Evolutionary conservation across 64 coral and sea anemone genomes (phyloP).

Genomic region (Pocillopora verrucosa): DNA sequence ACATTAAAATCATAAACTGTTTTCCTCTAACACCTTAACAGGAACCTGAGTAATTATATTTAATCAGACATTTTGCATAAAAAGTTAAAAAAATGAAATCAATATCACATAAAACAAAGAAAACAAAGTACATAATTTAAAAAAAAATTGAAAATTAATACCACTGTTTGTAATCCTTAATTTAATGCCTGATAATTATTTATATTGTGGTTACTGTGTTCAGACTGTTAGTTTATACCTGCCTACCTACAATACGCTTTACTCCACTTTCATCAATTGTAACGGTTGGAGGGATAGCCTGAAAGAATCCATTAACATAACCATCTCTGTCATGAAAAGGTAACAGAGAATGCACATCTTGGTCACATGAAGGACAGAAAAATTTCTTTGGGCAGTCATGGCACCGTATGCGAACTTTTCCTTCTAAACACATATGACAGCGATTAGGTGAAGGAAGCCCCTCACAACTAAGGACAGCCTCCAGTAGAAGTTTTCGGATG

Average conservation of each 20-base stretch:
- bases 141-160: neutral
- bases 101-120: too few species aligned
- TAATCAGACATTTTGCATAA: too few species aligned
- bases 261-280: conserved; percentile 7
- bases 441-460: neutral
- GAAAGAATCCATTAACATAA: neutral
- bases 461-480: conserved; percentile 6
- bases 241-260: neutral
- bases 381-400: neutral
- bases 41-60: too few species aligned
- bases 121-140: too few species aligned
- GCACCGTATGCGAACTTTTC: neutral
- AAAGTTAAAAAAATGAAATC: too few species aligned
- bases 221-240: neutral
- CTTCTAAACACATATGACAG: neutral
- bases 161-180: neutral
- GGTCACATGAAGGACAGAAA: neutral
- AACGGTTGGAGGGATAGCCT: conserved; percentile 13
- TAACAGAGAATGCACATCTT: neutral
- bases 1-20: too few species aligned
- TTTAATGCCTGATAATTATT: neutral
- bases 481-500: neutral
- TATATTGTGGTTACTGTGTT: neutral
- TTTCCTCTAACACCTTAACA: too few species aligned
- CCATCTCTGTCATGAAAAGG: conserved; percentile 16